Percentiles rank a stretch among this genome's conserved stretches.
These are phyloP conservation scores for Hyphantria cunea DNA, from an alignment of 1,140 invertebrate species.

Conservation along the genomic window DNA sequence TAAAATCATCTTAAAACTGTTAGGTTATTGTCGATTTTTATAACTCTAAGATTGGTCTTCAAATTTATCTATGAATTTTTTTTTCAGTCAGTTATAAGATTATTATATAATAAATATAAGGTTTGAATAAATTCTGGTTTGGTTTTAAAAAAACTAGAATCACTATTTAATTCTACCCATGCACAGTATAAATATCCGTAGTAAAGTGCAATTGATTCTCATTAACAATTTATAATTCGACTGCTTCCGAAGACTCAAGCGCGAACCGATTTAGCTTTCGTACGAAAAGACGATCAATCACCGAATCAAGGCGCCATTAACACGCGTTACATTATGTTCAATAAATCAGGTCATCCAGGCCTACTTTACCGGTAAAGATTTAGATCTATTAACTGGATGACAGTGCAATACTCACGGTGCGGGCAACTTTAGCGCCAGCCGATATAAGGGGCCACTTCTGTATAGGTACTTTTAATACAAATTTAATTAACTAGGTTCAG, in stretches of 20 bases:
- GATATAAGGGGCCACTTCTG: conserved; percentile 71
- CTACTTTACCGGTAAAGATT: conserved; percentile 70
- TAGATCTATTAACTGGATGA: conserved; percentile 78
- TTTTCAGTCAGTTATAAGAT: no score
- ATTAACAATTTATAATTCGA: conserved; percentile 36
- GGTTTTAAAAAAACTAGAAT: no score
- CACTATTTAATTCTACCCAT: no score
- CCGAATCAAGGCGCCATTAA: conserved; percentile 73
- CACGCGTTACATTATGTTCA: conserved; percentile 65
- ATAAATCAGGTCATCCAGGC: conserved; percentile 62
- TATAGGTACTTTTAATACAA: conserved; percentile 59
- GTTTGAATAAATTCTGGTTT: no score
- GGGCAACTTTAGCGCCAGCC: conserved; percentile 73
- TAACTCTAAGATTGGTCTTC: no score
- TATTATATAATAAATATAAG: no score
- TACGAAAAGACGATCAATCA: conserved; percentile 74
- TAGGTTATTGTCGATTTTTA: no score
- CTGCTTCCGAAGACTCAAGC: conserved; percentile 63
- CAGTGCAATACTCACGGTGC: conserved; percentile 48
- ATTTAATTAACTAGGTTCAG: conserved; percentile 76
- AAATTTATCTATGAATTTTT: no score
- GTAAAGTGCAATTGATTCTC: no score
- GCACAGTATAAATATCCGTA: no score
- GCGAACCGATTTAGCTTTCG: conserved; percentile 52
- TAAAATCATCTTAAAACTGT: no score